These are phyloP conservation scores for Cardiocondyla obscurior DNA, from an alignment of 1,140 invertebrate genomes.

Conservation along the genomic window DNA sequence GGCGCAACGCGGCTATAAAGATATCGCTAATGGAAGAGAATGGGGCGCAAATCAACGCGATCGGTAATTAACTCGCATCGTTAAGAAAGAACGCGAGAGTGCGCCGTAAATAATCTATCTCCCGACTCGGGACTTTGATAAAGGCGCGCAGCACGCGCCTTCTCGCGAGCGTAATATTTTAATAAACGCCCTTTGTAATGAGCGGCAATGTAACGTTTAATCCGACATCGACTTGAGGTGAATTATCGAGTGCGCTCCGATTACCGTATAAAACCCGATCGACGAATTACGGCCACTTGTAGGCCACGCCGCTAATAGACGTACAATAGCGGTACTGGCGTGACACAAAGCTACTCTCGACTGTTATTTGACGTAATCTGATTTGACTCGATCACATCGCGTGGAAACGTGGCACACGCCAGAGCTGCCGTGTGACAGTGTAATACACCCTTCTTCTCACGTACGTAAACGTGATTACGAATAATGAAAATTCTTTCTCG, in stretches of 20 bases:
- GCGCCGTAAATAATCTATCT: neutral
- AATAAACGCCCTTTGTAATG: neutral
- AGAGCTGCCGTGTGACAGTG: neutral
- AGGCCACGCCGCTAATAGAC: neutral
- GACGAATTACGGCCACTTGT: neutral
- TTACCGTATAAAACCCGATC: neutral
- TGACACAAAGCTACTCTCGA: slow-evolving; percentile 2
- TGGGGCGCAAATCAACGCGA: neutral
- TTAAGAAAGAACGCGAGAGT: neutral
- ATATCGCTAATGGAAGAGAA: neutral
- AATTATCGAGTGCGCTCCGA: neutral
- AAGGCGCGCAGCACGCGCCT: neutral
- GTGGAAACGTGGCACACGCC: slow-evolving; percentile 28
- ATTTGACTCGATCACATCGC: slow-evolving; percentile 51
- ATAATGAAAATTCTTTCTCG: neutral
- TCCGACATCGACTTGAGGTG: neutral
- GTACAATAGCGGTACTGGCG: neutral
- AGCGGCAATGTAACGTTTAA: neutral
- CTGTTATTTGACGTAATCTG: slow-evolving; percentile 45
- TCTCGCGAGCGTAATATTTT: neutral
- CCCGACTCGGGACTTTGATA: neutral
- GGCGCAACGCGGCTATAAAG: neutral
- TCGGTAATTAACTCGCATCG: neutral
- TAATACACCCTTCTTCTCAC: neutral
- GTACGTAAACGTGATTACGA: neutral